Evolutionary conservation across 2,113 vertebrate species (phyloP), one percentile per base, ranked within the genome.

Genomic region (Colossoma macropomum): DNA sequence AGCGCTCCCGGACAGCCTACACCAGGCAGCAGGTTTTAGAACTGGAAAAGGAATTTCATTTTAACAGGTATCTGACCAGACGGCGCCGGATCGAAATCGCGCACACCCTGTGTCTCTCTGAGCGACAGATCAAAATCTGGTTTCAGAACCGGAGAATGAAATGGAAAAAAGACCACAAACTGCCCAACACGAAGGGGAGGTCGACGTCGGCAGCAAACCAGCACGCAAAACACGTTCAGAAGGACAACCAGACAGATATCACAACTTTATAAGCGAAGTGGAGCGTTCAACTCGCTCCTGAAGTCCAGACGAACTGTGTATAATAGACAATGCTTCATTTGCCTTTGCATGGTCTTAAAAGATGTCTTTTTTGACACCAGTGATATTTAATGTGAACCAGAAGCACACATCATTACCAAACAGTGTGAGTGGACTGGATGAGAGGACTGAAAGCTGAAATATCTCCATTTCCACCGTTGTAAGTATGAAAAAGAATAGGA

Each of bases 131-230:
- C 90, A 99, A 99, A 95, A 99, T 99, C 94, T 99, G 98, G 98
- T 99, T 99, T 93, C 97, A 99, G 89, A 99, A 99, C 94, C 95
- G 98, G 91, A 95, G 98, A 92, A 99, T 99, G 98, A 99, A 99
- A 94, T 99, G 97, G 97, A 99, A 99, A 96, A 99, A 99, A 93
- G 98, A 99, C 83, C 98, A 99, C 94, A 99, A 99, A 94, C 95
- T 99, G 75, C 98, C 98, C 82, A 99, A 99, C 92, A 99, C 97
- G 87, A 99, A 99, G 91, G 97, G 97, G 90, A 97, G 97, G 87
- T 97, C 97, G 16, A 95, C 96, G 21, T 93, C 96, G 77, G 89
- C 93, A 88, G 93, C 95, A 69, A 93, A 94, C 86, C 96, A 96
- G 87, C 95, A 97, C 92, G 95, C 96, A 95, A 97, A 98, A 87